A percentile compares a stretch with the other conserved stretches of the same genome.
Conservation (phyloP, 2,888 invertebrate genomes). For the Brachylomia viminalis region DNA sequence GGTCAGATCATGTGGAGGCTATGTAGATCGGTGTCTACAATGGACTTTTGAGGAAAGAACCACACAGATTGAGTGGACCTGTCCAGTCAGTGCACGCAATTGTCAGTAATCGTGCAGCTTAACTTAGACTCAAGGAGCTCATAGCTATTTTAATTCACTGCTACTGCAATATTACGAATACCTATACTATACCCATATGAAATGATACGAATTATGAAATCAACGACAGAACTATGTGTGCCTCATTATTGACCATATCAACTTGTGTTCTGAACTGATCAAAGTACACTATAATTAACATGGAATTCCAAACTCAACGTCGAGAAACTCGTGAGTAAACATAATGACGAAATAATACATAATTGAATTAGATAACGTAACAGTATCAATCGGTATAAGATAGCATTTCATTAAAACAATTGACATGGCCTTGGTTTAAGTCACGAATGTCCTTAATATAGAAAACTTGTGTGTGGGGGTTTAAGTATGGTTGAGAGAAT, state of each 20-base stretch:
- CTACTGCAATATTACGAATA: slow-evolving; percentile 22
- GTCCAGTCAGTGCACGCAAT: too few relatives aligned
- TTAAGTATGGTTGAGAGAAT: slow-evolving; percentile 28
- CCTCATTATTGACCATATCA: slow-evolving; percentile 47
- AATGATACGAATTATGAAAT: slow-evolving; percentile 36
- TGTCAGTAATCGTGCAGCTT: too few relatives aligned
- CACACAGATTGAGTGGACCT: too few relatives aligned
- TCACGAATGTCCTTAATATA: slow-evolving; percentile 71
- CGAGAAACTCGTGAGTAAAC: slow-evolving; percentile 81
- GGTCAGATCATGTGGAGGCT: too few relatives aligned
- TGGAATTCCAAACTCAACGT: slow-evolving; percentile 75
- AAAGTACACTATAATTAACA: slow-evolving; percentile 76
- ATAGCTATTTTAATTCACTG: slow-evolving; percentile 5
- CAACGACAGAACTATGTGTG: slow-evolving; percentile 20
- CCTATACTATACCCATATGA: too few relatives aligned
- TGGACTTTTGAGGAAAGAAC: too few relatives aligned
- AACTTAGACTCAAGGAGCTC: too few relatives aligned
- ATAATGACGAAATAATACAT: slow-evolving; percentile 83
- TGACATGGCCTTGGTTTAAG: slow-evolving; percentile 81
- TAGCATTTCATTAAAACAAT: slow-evolving; percentile 75
- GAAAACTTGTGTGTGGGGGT: slow-evolving; percentile 44
- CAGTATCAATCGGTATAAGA: slow-evolving; percentile 73
- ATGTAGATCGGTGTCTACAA: too few relatives aligned
- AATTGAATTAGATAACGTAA: slow-evolving; percentile 87
- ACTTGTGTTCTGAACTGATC: slow-evolving; percentile 59